Percentiles rank a stretch among this genome's conserved stretches.
phyloP scores from a whole-genome alignment of 2,888 invertebrate species.

The Aphidoletes aphidimyza region DNA sequence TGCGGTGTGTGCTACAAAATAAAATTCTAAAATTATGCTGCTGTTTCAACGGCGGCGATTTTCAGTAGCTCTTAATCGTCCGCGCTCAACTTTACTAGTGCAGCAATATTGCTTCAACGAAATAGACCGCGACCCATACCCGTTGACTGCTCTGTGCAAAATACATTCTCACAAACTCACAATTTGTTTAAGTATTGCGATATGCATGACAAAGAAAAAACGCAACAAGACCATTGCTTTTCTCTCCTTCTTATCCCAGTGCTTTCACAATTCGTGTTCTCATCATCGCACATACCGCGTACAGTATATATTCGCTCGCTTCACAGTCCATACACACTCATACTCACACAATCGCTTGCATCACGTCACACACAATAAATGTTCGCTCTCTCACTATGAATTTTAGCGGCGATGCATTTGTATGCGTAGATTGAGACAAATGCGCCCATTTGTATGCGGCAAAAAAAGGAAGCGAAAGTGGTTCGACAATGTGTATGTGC shows the following conservation, averaged over 20 bases:
- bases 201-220: conserved; percentile 54
- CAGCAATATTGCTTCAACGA: conserved; percentile 57
- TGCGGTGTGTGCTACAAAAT: neutral
- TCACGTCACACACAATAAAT: neutral
- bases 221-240: conserved; percentile 35
- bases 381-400: neutral
- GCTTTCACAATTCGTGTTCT: neutral
- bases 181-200: conserved; percentile 15
- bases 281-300: neutral
- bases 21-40: conserved; percentile 37
- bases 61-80: conserved; percentile 58
- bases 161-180: conserved; percentile 39
- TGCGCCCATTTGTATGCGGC: neutral
- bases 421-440: conserved; percentile 7
- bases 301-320: neutral
- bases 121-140: conserved; percentile 55
- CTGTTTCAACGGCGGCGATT: conserved; percentile 53
- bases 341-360: neutral
- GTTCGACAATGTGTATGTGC: no score
- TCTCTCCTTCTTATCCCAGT: conserved; percentile 43
- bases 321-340: neutral
- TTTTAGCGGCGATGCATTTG: neutral
- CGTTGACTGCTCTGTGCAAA: conserved; percentile 44
- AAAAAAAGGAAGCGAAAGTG: no score
- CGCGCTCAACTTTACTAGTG: conserved; percentile 60